Evolutionary conservation across 2,888 invertebrate species (phyloP).

Genomic region (Pegoplata infirma): DNA sequence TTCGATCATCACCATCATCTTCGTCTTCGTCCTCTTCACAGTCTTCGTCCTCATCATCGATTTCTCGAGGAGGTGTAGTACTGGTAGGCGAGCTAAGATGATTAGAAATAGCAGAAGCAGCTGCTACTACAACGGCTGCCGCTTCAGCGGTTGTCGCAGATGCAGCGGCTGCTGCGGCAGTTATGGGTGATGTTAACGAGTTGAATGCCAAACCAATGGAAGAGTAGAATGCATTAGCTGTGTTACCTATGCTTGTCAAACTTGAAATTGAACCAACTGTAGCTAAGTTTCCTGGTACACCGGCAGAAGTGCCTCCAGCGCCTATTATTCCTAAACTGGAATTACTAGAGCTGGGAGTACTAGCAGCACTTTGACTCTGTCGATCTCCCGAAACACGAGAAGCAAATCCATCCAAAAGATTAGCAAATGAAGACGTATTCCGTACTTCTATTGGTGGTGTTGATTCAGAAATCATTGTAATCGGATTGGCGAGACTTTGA

Average conservation of each 20-base stretch:
- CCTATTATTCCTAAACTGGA: constrained; percentile 50
- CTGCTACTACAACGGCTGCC: constrained; percentile 70
- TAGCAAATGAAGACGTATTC: constrained; percentile 71
- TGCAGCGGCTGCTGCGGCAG: constrained; percentile 74
- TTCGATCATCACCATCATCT: constrained; percentile 69
- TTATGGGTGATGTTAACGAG: constrained; percentile 73
- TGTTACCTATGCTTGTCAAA: constrained; percentile 72
- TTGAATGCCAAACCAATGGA: constrained; percentile 74
- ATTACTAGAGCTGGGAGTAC: constrained; percentile 71
- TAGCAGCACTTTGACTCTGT: constrained; percentile 70
- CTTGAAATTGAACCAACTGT: constrained; percentile 69
- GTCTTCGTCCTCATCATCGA: constrained; percentile 67
- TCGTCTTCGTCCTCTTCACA: constrained; percentile 71
- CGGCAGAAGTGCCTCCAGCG: constrained; percentile 66
- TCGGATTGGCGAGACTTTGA: neutral
- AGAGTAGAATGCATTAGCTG: constrained; percentile 75
- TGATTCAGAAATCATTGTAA: constrained; percentile 41
- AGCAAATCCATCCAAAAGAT: constrained; percentile 74
- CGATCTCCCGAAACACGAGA: constrained; percentile 74
- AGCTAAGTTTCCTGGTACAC: constrained; percentile 66
- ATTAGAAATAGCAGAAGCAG: constrained; percentile 74
- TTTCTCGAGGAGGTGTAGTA: constrained; percentile 72
- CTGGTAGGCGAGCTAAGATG: constrained; percentile 75
- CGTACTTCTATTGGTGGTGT: constrained; percentile 66
- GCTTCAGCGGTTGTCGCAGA: constrained; percentile 73